Conservation (phyloP, 2,888 invertebrate species). For the Phortica magna region DNA sequence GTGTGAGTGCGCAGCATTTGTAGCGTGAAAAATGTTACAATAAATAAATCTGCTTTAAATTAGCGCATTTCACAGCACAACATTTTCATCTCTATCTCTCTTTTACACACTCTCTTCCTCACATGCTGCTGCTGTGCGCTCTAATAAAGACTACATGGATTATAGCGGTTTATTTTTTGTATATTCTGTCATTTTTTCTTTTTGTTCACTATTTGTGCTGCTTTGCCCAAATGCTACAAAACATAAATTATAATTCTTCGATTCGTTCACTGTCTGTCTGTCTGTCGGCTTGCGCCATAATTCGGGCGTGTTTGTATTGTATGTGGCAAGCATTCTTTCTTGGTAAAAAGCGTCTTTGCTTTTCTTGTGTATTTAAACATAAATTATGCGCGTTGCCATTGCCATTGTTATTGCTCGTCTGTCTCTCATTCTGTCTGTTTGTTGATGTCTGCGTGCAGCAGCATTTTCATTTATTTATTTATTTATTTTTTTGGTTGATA, state of each 20-base stretch:
- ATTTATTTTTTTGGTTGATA: background rate
- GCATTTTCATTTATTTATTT: slow-evolving; percentile 3
- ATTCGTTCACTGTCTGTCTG: background rate
- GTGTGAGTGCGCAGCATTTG: slow-evolving; percentile 37
- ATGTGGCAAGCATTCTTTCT: background rate
- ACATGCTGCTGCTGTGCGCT: background rate
- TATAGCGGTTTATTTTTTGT: background rate
- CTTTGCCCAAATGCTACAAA: background rate
- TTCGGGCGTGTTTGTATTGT: background rate
- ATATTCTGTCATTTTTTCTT: background rate
- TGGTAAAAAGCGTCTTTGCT: background rate
- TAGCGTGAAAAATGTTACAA: slow-evolving; percentile 65
- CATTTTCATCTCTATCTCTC: background rate
- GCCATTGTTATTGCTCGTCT: slow-evolving; percentile 2
- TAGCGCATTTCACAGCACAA: slow-evolving; percentile 64
- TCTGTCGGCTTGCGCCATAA: background rate
- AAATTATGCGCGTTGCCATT: slow-evolving; percentile 11
- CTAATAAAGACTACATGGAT: background rate
- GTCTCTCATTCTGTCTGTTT: background rate
- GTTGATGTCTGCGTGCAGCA: background rate
- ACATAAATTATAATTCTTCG: slow-evolving; percentile 16
- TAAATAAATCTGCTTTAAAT: slow-evolving; percentile 73
- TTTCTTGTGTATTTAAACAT: slow-evolving; percentile 16
- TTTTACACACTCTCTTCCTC: background rate
- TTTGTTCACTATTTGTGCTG: background rate